Evolutionary conservation across 2,113 vertebrate genomes (phyloP).

Genomic region (Elgaria multicarinata): DNA sequence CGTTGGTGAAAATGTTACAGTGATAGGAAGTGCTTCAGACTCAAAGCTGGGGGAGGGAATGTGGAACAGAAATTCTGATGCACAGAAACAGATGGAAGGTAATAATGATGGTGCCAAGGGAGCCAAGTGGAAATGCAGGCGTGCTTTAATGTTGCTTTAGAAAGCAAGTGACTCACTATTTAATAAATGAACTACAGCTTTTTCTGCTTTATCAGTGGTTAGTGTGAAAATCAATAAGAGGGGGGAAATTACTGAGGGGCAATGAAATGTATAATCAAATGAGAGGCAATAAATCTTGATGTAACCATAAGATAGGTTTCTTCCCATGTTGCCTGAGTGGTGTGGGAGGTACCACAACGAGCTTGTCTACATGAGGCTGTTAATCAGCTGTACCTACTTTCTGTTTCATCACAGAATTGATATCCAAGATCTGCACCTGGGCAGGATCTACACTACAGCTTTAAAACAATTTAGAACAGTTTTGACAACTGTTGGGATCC

Average conservation of each 20-base stretch:
- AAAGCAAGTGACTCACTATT: background rate
- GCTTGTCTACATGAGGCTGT: no score
- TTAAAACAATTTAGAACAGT: no score
- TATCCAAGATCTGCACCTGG: no score
- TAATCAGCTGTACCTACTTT: no score
- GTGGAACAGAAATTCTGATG: background rate
- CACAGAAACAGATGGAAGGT: conserved; percentile 18
- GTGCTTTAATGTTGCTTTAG: conserved; percentile 19
- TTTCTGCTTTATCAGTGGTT: background rate
- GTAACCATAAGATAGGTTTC: background rate
- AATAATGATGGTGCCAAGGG: conserved; percentile 19
- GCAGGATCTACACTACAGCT: no score
- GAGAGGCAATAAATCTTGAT: background rate
- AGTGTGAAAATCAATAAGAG: conserved; percentile 9
- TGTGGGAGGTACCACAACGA: no score
- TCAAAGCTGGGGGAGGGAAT: background rate
- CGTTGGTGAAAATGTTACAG: background rate
- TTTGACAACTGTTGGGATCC: no score
- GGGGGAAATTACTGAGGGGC: background rate
- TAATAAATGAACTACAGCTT: conserved; percentile 15
- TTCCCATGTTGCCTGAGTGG: background rate
- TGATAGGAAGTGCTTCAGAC: conserved; percentile 11
- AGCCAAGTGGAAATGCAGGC: background rate
- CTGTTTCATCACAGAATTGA: no score
- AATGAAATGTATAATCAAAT: background rate